phyloP scores from a whole-genome alignment of 1,140 invertebrate genomes.

The Galendromus occidentalis region DNA sequence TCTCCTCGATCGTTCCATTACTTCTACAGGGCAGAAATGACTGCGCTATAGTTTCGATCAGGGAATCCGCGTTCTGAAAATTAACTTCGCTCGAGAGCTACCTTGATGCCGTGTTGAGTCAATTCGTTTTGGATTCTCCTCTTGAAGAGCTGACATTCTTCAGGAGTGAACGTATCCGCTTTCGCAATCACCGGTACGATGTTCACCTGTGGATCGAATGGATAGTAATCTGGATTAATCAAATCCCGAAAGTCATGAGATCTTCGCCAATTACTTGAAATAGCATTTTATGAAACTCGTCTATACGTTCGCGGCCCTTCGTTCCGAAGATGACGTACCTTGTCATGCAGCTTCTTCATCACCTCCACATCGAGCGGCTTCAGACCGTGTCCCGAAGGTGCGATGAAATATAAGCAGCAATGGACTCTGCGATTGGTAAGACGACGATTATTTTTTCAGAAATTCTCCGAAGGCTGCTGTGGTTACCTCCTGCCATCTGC shows the following conservation, averaged over 20 bases:
- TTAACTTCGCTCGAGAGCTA: neutral
- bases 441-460: neutral
- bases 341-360: constrained; percentile 93
- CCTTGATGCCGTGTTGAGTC: constrained; percentile 89
- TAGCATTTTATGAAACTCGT: no score
- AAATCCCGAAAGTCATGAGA: no score
- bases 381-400: constrained; percentile 77
- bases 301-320: no score
- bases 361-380: constrained; percentile 95
- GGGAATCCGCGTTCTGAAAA: constrained; percentile 60
- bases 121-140: constrained; percentile 89
- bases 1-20: neutral
- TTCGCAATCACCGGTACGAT: constrained; percentile 97
- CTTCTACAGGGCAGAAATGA: neutral
- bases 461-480: no score
- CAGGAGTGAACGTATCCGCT: constrained; percentile 91
- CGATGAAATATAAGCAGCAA: constrained; percentile 95
- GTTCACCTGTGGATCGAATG: constrained; percentile 41
- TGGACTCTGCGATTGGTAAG: constrained; percentile 56
- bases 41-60: constrained; percentile 27
- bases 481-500: no score
- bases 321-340: no score
- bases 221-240: no score
- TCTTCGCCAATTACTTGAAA: no score
- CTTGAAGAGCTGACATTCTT: constrained; percentile 87